Evolutionary conservation across 2,113 vertebrate genomes (phyloP).

Genomic region (Sander lucioperca): DNA sequence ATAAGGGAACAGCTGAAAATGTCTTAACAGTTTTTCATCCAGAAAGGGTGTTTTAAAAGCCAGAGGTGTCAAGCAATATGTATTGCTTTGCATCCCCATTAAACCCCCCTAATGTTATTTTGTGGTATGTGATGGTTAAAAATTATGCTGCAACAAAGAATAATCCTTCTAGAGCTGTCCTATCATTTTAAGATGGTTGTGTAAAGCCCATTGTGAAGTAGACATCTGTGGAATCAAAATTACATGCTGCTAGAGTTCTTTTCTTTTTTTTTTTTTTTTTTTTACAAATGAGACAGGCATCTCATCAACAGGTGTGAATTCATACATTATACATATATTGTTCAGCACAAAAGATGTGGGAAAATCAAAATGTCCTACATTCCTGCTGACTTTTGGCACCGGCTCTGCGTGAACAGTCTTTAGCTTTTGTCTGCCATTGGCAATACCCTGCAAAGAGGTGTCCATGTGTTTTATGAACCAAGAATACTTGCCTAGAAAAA

Average conservation of each 20-base stretch:
- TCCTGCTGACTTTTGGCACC: slow-evolving; percentile 9
- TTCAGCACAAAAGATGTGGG: slow-evolving; percentile 4
- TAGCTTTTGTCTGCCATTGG: background rate
- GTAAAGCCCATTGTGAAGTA: background rate
- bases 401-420: background rate
- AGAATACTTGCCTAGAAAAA: slow-evolving; percentile 31
- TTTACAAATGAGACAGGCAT: slow-evolving; percentile 11
- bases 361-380: slow-evolving; percentile 20
- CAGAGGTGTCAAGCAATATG: background rate
- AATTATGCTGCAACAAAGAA: background rate
- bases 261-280: background rate
- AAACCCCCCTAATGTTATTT: background rate
- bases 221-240: slow-evolving; percentile 1
- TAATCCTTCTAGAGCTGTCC: background rate
- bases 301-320: slow-evolving; percentile 12
- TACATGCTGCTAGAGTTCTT: background rate
- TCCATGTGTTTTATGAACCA: slow-evolving; percentile 54
- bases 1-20: background rate
- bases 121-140: background rate
- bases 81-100: background rate
- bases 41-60: background rate
- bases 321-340: slow-evolving; percentile 1
- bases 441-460: slow-evolving; percentile 22
- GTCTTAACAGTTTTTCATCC: background rate
- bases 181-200: background rate